Percentiles rank a stretch among this genome's conserved stretches.
Evolutionary conservation across 2,113 vertebrate genomes (phyloP).

Genomic region (Carassius gibelio): DNA sequence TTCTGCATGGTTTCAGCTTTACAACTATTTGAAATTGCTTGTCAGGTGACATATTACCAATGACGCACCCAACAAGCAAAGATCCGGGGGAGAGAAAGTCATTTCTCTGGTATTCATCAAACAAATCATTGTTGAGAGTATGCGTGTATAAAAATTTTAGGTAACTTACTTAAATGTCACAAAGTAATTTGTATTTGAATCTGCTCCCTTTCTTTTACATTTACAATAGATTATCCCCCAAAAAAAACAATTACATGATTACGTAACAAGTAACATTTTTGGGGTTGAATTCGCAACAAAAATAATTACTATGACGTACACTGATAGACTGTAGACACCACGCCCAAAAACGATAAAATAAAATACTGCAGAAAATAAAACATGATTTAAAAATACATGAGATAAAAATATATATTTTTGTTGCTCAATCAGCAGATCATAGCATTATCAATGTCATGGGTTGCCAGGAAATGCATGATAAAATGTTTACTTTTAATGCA

Average conservation of each 20-base stretch:
- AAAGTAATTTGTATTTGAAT: background rate
- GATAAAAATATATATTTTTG: background rate
- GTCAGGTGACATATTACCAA: conserved; percentile 24
- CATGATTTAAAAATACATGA: background rate
- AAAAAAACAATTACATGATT: background rate
- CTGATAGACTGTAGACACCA: background rate
- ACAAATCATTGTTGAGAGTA: conserved; percentile 9
- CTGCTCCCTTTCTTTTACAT: too few relatives aligned
- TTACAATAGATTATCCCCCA: background rate
- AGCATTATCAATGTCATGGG: background rate
- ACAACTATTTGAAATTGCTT: conserved; percentile 11
- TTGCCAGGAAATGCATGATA: background rate
- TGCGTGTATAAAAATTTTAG: background rate
- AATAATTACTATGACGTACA: background rate
- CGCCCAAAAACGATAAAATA: background rate
- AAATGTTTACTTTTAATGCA: background rate
- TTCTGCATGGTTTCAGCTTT: conserved; percentile 17
- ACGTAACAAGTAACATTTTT: background rate
- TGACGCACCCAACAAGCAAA: background rate
- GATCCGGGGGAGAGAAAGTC: background rate
- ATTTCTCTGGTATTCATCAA: conserved; percentile 26
- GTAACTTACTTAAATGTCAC: background rate
- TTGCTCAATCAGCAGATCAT: background rate
- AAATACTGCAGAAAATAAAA: background rate
- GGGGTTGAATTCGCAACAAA: background rate